These are phyloP conservation scores for Calcarius lapponicus DNA, from an alignment of 2,797 vertebrate genomes.

Conservation along the genomic window DNA sequence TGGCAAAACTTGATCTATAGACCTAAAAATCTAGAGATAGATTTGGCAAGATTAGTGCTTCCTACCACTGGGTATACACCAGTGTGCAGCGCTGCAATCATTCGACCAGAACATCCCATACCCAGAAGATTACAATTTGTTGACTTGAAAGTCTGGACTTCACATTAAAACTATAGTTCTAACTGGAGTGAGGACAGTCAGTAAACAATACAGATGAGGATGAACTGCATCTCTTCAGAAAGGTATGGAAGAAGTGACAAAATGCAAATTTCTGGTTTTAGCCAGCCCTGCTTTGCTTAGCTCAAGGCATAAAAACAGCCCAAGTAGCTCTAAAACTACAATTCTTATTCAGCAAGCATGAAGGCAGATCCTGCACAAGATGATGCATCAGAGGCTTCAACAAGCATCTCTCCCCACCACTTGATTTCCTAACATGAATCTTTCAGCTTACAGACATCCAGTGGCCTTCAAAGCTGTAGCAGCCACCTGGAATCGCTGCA, in stretches of 20 bases:
- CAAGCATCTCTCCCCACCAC: neutral
- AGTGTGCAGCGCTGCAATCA: neutral
- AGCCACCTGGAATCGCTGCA: neutral
- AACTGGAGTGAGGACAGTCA: constrained; percentile 42
- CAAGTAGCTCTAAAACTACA: constrained; percentile 18
- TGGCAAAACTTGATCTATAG: neutral
- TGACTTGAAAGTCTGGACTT: constrained; percentile 56
- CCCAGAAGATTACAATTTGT: constrained; percentile 20
- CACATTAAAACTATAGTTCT: constrained; percentile 24
- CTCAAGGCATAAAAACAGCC: constrained; percentile 20
- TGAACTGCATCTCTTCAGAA: constrained; percentile 57
- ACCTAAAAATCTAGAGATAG: neutral
- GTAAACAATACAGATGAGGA: constrained; percentile 37
- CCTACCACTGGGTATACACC: neutral
- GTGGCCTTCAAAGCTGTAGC: neutral
- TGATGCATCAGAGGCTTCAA: constrained; percentile 11
- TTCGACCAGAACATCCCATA: constrained; percentile 12
- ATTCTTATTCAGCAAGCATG: neutral
- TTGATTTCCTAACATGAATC: neutral
- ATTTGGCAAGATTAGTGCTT: constrained; percentile 49
- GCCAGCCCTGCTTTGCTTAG: constrained; percentile 35
- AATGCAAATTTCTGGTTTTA: neutral
- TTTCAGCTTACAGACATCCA: neutral
- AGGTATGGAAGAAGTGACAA: constrained; percentile 29
- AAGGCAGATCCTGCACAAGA: constrained; percentile 43